These are phyloP conservation scores for Hermaeophaga mercurialis DNA, from an alignment of 2,888 invertebrate genomes.

Conservation along the genomic window DNA sequence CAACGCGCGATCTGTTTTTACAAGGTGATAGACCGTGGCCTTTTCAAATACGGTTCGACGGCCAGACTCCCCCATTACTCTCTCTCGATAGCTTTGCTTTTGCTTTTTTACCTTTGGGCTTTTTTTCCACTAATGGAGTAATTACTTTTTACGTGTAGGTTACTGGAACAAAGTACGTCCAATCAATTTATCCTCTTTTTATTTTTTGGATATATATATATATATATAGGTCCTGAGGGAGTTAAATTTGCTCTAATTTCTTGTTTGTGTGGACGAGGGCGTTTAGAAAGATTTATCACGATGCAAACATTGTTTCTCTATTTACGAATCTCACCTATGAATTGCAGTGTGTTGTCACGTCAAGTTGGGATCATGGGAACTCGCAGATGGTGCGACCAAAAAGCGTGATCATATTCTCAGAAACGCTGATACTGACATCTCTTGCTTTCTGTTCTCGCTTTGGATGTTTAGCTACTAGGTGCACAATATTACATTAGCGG, in stretches of 20 bases:
- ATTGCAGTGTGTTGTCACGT: too few relatives aligned
- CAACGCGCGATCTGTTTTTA: slow-evolving; percentile 42
- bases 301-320: too few relatives aligned
- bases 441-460: slow-evolving; percentile 1
- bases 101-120: slow-evolving; percentile 32
- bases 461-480: slow-evolving; percentile 8
- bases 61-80: not conserved
- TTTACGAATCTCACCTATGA: too few relatives aligned
- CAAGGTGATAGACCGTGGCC: slow-evolving; percentile 38
- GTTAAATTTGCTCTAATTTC: too few relatives aligned
- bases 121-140: slow-evolving; percentile 29
- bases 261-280: too few relatives aligned
- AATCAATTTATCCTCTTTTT: too few relatives aligned
- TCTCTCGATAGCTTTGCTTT: not conserved
- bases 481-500: slow-evolving; percentile 3
- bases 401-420: slow-evolving; percentile 48
- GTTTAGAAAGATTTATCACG: too few relatives aligned
- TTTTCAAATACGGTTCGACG: slow-evolving; percentile 3
- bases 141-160: slow-evolving; percentile 26
- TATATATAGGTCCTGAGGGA: too few relatives aligned
- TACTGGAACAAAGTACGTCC: not conserved
- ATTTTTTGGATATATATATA: too few relatives aligned
- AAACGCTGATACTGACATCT: slow-evolving; percentile 39
- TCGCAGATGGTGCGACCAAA: slow-evolving; percentile 48
- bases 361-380: slow-evolving; percentile 46